Evolutionary conservation across 35 echinoderm and acorn worm genomes (phyloP).

Genomic region (Nesometra sesokonis): DNA sequence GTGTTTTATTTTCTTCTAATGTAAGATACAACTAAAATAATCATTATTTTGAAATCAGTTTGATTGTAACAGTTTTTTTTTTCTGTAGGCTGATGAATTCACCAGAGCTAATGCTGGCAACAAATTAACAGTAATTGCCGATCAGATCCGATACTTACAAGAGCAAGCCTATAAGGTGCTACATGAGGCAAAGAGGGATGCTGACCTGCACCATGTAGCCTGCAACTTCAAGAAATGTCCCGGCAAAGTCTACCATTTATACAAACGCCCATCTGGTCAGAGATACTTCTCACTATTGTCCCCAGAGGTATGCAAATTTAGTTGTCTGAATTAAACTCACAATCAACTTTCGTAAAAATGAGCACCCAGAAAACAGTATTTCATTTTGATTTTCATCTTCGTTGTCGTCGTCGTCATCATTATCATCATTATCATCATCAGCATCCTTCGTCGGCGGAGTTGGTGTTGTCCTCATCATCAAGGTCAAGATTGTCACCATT

Average conservation of each 20-base stretch:
- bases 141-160: conserved; percentile 82
- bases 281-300: conserved; percentile 88
- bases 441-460: too few relatives aligned
- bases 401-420: too few relatives aligned
- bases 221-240: conserved; percentile 95
- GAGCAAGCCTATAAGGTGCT: conserved; percentile 69
- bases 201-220: conserved; percentile 76
- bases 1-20: background rate
- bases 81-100: conserved; percentile 83
- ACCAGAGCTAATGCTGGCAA: conserved; percentile 60
- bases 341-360: too few relatives aligned
- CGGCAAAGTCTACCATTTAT: conserved; percentile 79
- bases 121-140: conserved; percentile 84
- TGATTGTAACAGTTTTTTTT: background rate
- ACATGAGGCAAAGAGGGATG: conserved; percentile 87
- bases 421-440: too few relatives aligned
- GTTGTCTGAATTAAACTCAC: too few relatives aligned
- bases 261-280: conserved; percentile 67
- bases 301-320: conserved; percentile 34
- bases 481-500: too few relatives aligned
- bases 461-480: too few relatives aligned
- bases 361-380: too few relatives aligned
- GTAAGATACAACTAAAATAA: background rate
- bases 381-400: too few relatives aligned
- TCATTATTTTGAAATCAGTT: background rate